Evolutionary conservation across 2,797 vertebrate species (phyloP), one percentile per base, ranked within the genome.

Genomic region (Sebastes paucispinis): DNA sequence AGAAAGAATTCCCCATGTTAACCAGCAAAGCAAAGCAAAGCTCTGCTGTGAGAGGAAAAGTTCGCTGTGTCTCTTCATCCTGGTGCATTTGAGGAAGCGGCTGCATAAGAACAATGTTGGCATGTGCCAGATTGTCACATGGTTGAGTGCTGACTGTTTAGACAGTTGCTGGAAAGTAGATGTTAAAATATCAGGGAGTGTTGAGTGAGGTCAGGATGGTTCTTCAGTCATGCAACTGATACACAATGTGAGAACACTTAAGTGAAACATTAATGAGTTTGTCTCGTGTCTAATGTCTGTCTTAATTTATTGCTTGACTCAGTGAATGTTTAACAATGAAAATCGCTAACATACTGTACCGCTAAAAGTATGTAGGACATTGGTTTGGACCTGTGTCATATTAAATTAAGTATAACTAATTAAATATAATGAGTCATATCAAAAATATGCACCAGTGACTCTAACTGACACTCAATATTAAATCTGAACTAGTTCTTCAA

Each of bases 51-150:
- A 82, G 78, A 81, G 69, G 69, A 57, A 76, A 81, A 72, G 32
- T 72, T 63, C 20, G 13, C 55, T 10, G 39, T 25, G 8, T 76
- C 36, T 85, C 47, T 74, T 31, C 25, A 50, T 68, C 58, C 80
- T 52, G 80, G 29, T 66, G 34, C 58, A 14, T 72, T 62, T 54
- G 43, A 88, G 83, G 85, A 86, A 89, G 50, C 24, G 10, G 50
- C 62, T 59, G 39, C 59, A 3, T 60, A 31, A 87, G 87, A 87
- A 85, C 77, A 81, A 39, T 14, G 58, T 36, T 31, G 31, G 27
- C 14, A 5, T 62, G 22, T 79, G 72, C 77, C 81, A 76, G 75
- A 39, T 24, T 3, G 58, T 81, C 83, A 79, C 82, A 71, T 62
- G 74, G 25, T 58, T 70, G 39, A 69, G 55, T 2, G 32, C 34